Base-by-base conservation (phyloP, 1,140 invertebrate species). In the Drosophila pseudoobscura region DNA sequence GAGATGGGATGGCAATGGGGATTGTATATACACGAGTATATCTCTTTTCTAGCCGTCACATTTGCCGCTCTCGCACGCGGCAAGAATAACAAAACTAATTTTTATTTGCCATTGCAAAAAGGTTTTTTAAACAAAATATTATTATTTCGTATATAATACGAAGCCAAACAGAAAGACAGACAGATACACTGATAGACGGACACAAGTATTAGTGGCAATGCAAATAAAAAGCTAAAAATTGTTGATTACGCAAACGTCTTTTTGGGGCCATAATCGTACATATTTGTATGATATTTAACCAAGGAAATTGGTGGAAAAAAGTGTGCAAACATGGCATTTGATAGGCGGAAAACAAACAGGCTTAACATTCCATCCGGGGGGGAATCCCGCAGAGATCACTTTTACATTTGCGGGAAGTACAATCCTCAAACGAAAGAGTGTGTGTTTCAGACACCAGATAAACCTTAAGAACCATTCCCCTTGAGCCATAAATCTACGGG, bases 211-310 rank as follows among this genome's bases (percentile, higher is more conserved):
- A 11, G 11, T 61, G 13, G 52, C 56, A 69, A 66, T 66, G 78
- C 78, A 82, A 85, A 88, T 87, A 88, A 75, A 73, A 71, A 62
- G 71, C 65, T 73, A 53, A 69, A 66, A 75, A 59, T 63, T 66
- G 83, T 70, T 75, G 83, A 88, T 87, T 87, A 82, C 82, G 82
- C 82, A 87, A 87, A 69, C 70, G 47, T 41, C 50, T 54, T 52
- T 43, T 50, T 39, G 35, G 31, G 63, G 53, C 47, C 53, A 64
- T 35, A 62, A 39, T 39, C 11, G 35, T 54, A 57, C 62, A 73
- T 57, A 51, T 57, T 73, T 53, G 43, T 13, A 13, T 22, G 11
- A 35, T 35, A 24, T 13, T 26, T 35, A 15, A 22, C 9, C 15
- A 22, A 73, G 58, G 51, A 73, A 74, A 55, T 51, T 54, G 51